These are phyloP conservation scores for Acronicta psi DNA, from an alignment of 2,888 invertebrate species.

Conservation along the genomic window DNA sequence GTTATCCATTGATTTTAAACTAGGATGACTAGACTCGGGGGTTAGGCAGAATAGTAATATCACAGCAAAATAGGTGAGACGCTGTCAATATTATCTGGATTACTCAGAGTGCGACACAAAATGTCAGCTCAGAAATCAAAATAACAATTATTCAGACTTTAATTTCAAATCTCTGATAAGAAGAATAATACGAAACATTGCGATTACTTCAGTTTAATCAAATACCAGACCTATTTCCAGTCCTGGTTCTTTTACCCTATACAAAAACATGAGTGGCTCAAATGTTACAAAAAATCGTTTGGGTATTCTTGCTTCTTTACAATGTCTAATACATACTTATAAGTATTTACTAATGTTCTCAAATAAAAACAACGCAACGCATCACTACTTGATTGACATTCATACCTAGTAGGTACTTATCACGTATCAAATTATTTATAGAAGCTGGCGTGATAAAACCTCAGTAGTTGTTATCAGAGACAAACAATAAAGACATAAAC, in stretches of 20 bases:
- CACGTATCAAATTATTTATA: slow-evolving; percentile 69
- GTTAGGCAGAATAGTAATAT: background rate
- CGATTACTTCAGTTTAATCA: too few relatives aligned
- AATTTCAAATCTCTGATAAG: too few relatives aligned
- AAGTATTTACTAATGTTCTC: slow-evolving; percentile 1
- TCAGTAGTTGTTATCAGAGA: slow-evolving; percentile 74
- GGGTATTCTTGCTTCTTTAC: background rate
- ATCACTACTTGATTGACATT: slow-evolving; percentile 42
- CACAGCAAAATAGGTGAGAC: background rate
- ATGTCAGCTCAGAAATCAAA: too few relatives aligned
- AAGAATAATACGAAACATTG: too few relatives aligned
- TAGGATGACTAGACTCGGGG: slow-evolving; percentile 14
- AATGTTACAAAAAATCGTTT: too few relatives aligned
- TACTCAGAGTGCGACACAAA: too few relatives aligned
- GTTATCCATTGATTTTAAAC: slow-evolving; percentile 29
- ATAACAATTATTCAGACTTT: too few relatives aligned
- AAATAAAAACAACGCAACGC: slow-evolving; percentile 17
- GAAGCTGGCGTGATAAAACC: slow-evolving; percentile 75
- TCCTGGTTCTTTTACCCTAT: too few relatives aligned
- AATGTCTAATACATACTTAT: background rate
- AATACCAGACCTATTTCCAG: too few relatives aligned
- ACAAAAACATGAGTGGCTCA: too few relatives aligned
- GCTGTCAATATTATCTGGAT: too few relatives aligned
- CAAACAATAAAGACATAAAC: slow-evolving; percentile 79
- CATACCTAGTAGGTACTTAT: slow-evolving; percentile 35